Conservation (phyloP, 2,888 invertebrate species). For the Trichopoda pennipes region DNA sequence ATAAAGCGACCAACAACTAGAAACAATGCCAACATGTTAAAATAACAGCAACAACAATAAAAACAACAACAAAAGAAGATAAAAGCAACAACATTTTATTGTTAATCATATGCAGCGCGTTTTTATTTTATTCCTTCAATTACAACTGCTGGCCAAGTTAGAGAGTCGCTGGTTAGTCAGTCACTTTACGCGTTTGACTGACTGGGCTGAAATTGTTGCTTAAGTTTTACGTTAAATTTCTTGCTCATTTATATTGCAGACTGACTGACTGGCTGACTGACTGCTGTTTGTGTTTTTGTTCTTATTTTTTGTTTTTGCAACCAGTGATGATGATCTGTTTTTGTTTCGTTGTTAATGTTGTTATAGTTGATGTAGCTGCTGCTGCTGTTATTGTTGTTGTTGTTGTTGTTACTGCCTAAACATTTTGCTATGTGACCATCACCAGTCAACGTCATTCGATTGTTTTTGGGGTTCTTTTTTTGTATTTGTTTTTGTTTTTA, state of each 20-base stretch:
- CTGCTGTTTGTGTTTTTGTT: conserved; percentile 17
- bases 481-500: background rate
- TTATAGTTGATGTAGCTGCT: background rate
- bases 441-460: conserved; percentile 57
- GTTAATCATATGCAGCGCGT: conserved; percentile 69
- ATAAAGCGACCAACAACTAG: conserved; percentile 63
- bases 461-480: background rate
- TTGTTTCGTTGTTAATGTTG: conserved; percentile 32
- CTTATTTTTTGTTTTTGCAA: conserved; percentile 28
- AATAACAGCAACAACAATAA: conserved; percentile 1
- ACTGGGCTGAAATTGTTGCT: conserved; percentile 7
- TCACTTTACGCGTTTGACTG: conserved; percentile 1
- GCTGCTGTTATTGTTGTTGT: background rate
- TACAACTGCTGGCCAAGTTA: conserved; percentile 4
- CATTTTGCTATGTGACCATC: conserved; percentile 56
- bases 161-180: background rate
- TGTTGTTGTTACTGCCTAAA: conserved; percentile 7
- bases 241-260: conserved; percentile 22
- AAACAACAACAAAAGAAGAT: conserved; percentile 4
- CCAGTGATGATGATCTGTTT: conserved; percentile 61
- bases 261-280: conserved; percentile 7
- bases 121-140: background rate
- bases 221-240: conserved; percentile 3
- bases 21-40: conserved; percentile 51
- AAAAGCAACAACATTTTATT: conserved; percentile 59